phyloP scores from a whole-genome alignment of 2,888 invertebrate species.

The Creontiades dilutus region DNA sequence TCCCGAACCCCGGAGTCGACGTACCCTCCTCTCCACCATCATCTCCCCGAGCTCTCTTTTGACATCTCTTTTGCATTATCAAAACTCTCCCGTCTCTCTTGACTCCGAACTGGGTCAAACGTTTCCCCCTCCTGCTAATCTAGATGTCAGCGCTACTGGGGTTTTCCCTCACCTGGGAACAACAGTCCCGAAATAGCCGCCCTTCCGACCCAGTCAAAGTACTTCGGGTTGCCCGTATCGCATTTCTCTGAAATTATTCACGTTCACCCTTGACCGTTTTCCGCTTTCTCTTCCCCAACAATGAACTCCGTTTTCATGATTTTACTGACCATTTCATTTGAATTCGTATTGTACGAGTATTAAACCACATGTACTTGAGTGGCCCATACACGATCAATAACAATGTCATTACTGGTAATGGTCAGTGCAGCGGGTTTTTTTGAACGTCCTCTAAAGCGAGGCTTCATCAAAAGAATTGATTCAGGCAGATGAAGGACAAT shows the following conservation, averaged over 20 bases:
- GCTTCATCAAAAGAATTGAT: too few species aligned
- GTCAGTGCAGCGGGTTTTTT: too few species aligned
- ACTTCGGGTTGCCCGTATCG: constrained; percentile 10
- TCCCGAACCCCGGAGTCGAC: too few species aligned
- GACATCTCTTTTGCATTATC: constrained; percentile 14
- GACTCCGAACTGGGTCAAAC: constrained; percentile 53
- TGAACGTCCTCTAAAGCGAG: too few species aligned
- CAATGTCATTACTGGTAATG: too few species aligned
- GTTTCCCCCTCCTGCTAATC: constrained; percentile 17
- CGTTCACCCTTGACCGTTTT: not conserved
- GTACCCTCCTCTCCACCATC: too few species aligned
- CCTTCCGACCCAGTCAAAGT: constrained; percentile 44
- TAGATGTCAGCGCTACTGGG: constrained; percentile 47
- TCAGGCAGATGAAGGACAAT: too few species aligned
- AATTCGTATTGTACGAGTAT: too few species aligned
- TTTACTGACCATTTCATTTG: too few species aligned
- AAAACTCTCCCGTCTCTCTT: constrained; percentile 10
- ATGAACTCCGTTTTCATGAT: too few species aligned
- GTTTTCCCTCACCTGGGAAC: not conserved
- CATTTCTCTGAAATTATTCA: constrained; percentile 40
- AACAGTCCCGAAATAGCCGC: constrained; percentile 31
- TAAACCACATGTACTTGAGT: too few species aligned
- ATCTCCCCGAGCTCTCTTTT: not conserved
- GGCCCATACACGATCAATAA: too few species aligned
- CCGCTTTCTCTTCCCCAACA: not conserved